Base-by-base conservation (phyloP, 2,113 vertebrate genomes). In the Oostethus manadensis region DNA sequence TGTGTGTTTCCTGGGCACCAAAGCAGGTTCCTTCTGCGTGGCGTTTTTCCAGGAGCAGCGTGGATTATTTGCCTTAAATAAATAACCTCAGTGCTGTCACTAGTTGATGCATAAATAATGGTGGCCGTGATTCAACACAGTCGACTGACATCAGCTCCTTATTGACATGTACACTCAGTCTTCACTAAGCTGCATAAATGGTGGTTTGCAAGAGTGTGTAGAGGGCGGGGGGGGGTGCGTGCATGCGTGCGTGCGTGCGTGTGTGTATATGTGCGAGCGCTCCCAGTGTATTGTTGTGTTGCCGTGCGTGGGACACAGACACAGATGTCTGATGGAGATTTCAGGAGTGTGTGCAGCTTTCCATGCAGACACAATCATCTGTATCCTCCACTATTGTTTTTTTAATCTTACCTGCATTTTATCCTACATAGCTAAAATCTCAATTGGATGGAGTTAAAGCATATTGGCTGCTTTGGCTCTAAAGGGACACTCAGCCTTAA, bases 51-150 rank as follows among this genome's bases (percentile, higher is more conserved):
- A 79, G 58, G 26, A 74, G 61, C 72, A 59, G 54, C 62, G 64
- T 73, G 70, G 80, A 78, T 68, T 77, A 74, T 84, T 78, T 80
- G 71, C 71, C 62, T 77, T 71, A 80, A 77, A 82, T 80, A 82
- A 78, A 55, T 55, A 55, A 55, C 75, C 54, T 45, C 35, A 70
- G 64, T 56, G 65, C 51, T 73, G 78, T 77, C 74, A 71, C 73
- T 59, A 63, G 77, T 81, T 66, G 66, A 63, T 75, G 68, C 75
- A 76, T 74, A 77, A 78, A 82, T 78, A 78, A 80, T 61, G 47
- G 60, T 75, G 74, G 64, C 50, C 74, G 60, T 66, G 70, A 47
- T 64, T 76, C 73, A 65, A 55, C 53, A 55, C 53, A 42, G 53
- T 68, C 73, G 75, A 74, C 49, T 73, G 40, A 51, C 56, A 70